Evolutionary conservation across 2,113 vertebrate genomes (phyloP), one percentile per base, ranked within the genome.

Genomic region (Anas platyrhynchos): DNA sequence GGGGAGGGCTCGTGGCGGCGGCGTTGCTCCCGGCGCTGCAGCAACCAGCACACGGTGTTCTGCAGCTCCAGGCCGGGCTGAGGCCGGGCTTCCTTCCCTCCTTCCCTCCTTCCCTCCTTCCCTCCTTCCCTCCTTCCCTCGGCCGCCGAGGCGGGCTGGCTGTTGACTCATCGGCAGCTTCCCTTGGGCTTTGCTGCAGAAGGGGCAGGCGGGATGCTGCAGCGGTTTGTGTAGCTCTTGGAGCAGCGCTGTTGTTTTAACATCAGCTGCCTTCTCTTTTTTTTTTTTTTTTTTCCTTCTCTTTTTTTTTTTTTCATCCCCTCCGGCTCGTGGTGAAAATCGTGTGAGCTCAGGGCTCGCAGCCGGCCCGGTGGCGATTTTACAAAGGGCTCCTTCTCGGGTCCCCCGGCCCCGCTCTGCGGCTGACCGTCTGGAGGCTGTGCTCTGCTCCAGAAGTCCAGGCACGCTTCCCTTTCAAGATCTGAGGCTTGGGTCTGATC

Each of bases 161-260:
- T 95, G 93, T 97, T 97, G 96, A 97, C 94, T 97, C 94, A 96
- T 91, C 94, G 67, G 81, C 93, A 80, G 93, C 93, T 95, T 97
- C 93, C 94, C 93, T 79, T 92, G 95, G 94, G 95, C 93, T 96
- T 94, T 94, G 84, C 93, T 92, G 84, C 89, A 95, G 91, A 89
- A 95, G 94, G 93, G 82, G 91, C 93, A 89, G 89, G 96, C 81
- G 74, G 83, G 84, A 94, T 96, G 94, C 74, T 95, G 94, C 91
- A 89, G 91, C 91, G 95, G 34, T 92, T 91, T 69, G 74, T 95
- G 93, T 48, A 66, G 82, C 91, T 93, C 87, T 82, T 56, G 91
- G 88, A 94, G 54, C 58, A 79, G 58, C 67, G 93, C 32, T 86
- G 38, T 79, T 85, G 66, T 86, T 86, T 83, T 36, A 50, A 66